phyloP scores from a whole-genome alignment of 2,888 invertebrate genomes.

The Epistrophella euchroma region DNA sequence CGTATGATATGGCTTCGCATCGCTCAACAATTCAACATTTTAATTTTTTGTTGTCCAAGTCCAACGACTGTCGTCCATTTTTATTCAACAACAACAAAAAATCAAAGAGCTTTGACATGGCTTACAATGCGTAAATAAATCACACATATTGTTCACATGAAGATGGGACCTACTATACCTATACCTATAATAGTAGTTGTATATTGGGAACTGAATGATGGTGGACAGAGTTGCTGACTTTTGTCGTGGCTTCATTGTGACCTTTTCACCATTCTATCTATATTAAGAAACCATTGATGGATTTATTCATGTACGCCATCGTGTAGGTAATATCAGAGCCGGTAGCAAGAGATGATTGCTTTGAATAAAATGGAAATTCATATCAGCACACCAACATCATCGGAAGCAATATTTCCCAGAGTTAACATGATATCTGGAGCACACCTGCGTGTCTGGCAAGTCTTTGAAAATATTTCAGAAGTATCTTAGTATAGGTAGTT shows the following conservation, averaged over 20 bases:
- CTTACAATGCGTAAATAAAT: slow-evolving; percentile 55
- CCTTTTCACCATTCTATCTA: slow-evolving; percentile 4
- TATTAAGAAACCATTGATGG: slow-evolving; percentile 17
- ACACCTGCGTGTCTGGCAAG: slow-evolving; percentile 58
- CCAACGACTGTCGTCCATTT: slow-evolving; percentile 15
- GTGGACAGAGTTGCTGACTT: background rate
- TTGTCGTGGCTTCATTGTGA: slow-evolving; percentile 10
- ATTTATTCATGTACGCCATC: slow-evolving; percentile 30
- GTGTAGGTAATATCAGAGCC: slow-evolving; percentile 7
- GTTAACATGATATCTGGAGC: slow-evolving; percentile 34
- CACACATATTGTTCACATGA: slow-evolving; percentile 23
- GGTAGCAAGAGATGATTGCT: background rate
- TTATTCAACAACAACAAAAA: background rate
- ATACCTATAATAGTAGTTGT: background rate
- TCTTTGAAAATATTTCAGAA: slow-evolving; percentile 6
- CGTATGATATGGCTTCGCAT: background rate
- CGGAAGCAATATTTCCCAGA: slow-evolving; percentile 8
- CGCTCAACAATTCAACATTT: slow-evolving; percentile 8
- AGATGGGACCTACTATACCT: slow-evolving; percentile 12
- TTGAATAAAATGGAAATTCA: slow-evolving; percentile 11
- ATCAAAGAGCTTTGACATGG: slow-evolving; percentile 7
- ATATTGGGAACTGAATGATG: background rate
- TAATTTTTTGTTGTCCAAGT: slow-evolving; percentile 27
- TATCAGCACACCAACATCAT: slow-evolving; percentile 14
- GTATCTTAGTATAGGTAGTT: background rate